Conservation (phyloP, 2,113 vertebrate species). For the Phaethon lepturus region DNA sequence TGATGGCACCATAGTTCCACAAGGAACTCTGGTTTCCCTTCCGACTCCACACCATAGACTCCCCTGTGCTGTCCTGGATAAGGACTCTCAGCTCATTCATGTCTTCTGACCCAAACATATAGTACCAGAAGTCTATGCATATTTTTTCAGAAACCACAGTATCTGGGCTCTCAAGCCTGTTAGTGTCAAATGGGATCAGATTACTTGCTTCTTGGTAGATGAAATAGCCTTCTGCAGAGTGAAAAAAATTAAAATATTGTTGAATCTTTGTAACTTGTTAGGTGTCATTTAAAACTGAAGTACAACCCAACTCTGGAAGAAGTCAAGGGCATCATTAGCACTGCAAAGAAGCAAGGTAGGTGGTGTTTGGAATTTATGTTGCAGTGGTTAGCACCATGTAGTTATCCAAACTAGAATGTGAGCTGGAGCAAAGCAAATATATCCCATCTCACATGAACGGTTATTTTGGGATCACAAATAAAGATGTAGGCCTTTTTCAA, state of each 20-base stretch:
- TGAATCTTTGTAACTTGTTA: neutral
- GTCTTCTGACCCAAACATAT: constrained; percentile 68
- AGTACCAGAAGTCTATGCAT: constrained; percentile 89
- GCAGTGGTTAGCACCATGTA: neutral
- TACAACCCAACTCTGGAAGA: neutral
- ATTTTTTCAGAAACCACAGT: constrained; percentile 64
- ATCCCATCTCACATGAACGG: neutral
- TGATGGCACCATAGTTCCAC: constrained; percentile 80
- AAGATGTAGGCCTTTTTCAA: neutral
- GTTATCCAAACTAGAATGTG: neutral
- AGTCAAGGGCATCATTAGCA: neutral
- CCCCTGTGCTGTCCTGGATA: constrained; percentile 49
- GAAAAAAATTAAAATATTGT: neutral
- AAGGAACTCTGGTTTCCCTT: constrained; percentile 51
- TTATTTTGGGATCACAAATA: neutral
- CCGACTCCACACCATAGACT: constrained; percentile 73
- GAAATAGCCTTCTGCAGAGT: constrained; percentile 61
- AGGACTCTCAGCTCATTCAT: constrained; percentile 75
- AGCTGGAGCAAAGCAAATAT: neutral
- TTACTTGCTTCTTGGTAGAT: constrained; percentile 68
- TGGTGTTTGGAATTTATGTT: neutral
- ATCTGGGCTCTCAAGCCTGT: constrained; percentile 73
- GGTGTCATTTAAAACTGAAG: neutral
- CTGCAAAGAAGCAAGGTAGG: neutral
- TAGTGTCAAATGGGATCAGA: constrained; percentile 54